Base-by-base conservation (phyloP, 2,888 invertebrate genomes). In the Limnephilus auricula region DNA sequence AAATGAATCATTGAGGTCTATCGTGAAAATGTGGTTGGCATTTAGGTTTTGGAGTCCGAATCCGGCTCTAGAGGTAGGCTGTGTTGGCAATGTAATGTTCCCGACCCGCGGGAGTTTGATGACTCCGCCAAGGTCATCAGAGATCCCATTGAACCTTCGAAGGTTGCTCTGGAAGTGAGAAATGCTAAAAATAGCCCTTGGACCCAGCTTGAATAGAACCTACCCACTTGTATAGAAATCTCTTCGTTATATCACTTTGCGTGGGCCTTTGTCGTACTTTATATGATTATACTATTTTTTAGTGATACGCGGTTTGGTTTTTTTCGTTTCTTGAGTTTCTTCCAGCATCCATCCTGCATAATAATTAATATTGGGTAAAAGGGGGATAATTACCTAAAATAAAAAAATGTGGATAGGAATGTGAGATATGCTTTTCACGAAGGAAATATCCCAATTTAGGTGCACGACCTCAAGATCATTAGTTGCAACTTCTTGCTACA, bases 91-190 rank as follows among this genome's bases (percentile, higher is more conserved):
- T 40, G 40, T 40, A 37, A 32, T 37, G 84, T n/a, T 37, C 84
- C 40, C 37, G 83, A 37, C 32, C 82, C 82, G 34, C 34, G 32
- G 82, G 82, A 85, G 84, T 85, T 40, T 34, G 84, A 37, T 85
- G 40, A 85, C 84, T 85, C 45, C 37, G 37, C 40, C 84, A 85
- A 85, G 84, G 84, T 85, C 84, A 85, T 40, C 84, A 40, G 40
- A 25, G 40, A 40, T 85, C 45, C 40, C 84, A 85, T 85, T 85
- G 84, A 85, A 85, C 84, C 84, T 34, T 40, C 84, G 84, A 85
- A 85, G 84, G 84, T 13, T 85, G 84, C 37, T 85, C 84, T 37
- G 84, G 30, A 85, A 40, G 30, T 40, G n/a, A 40, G 10, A 82
- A 82, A 32, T 18, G 34, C 82, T 82, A 82, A 82, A 82, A 82